A percentile compares a stretch with the other conserved stretches of the same genome.
Evolutionary conservation across 2,888 invertebrate species (phyloP).

Genomic region (Caenorhabditis panamensis): DNA sequence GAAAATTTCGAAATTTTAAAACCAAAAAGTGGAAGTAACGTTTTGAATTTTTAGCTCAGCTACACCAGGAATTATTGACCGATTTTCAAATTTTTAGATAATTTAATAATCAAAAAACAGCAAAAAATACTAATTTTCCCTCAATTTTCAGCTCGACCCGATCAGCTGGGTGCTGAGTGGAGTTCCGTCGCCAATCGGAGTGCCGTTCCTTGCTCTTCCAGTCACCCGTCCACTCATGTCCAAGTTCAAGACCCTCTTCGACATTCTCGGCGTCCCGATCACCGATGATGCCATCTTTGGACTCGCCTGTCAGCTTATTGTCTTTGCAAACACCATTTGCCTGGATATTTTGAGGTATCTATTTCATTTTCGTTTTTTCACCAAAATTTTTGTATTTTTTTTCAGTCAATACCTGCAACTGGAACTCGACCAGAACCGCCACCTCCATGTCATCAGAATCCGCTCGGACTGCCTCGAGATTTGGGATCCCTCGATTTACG

Average conservation of each 20-base stretch:
- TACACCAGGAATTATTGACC: too few relatives aligned
- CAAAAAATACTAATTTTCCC: not conserved
- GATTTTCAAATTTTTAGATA: too few relatives aligned
- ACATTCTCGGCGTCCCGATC: not conserved
- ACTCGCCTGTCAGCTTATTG: not conserved
- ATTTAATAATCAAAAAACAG: too few relatives aligned
- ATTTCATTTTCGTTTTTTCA: not conserved
- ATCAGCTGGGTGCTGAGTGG: too few relatives aligned
- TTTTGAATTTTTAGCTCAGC: too few relatives aligned
- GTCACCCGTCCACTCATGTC: not conserved
- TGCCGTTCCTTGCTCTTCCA: too few relatives aligned
- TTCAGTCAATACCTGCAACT: not conserved
- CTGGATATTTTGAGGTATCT: slow-evolving; percentile 8
- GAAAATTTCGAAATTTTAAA: too few relatives aligned
- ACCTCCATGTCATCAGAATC: not conserved
- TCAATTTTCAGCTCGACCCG: too few relatives aligned
- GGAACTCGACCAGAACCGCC: not conserved
- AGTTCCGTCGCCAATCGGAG: too few relatives aligned
- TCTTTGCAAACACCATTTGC: not conserved
- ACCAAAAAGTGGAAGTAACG: too few relatives aligned
- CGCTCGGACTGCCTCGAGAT: not conserved
- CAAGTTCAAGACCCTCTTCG: not conserved
- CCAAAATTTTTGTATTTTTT: not conserved
- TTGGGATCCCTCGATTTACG: not conserved
- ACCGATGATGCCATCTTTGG: not conserved